These are phyloP conservation scores for Dolichotis patagonum DNA, from an alignment of 2,113 vertebrate genomes.

Conservation along the genomic window DNA sequence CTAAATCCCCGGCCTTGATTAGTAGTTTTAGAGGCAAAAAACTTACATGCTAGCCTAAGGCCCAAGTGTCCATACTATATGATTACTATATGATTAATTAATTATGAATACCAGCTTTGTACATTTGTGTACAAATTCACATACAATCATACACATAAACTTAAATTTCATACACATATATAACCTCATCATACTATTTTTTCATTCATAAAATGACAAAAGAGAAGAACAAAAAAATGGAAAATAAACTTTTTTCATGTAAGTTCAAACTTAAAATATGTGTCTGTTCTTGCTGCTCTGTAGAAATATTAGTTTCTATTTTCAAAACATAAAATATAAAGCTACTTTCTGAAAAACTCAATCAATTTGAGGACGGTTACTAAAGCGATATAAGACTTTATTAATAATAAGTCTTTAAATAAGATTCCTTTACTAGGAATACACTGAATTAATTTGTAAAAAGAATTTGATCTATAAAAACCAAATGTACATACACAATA, in stretches of 20 bases:
- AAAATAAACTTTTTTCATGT: not conserved
- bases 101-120: not conserved
- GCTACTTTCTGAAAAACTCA: not conserved
- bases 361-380: not conserved
- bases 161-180: not conserved
- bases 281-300: not conserved
- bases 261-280: not conserved
- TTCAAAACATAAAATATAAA: not conserved
- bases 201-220: not conserved
- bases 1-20: no score
- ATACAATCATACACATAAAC: not conserved
- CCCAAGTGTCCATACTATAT: not conserved
- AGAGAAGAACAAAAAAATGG: not conserved
- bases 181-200: not conserved
- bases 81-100: no score
- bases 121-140: not conserved
- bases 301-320: not conserved
- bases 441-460: not conserved
- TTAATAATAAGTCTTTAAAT: conserved; percentile 14
- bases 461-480: not conserved
- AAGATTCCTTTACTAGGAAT: not conserved
- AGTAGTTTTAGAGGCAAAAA: not conserved
- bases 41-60: not conserved
- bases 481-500: not conserved
- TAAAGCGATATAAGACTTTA: not conserved